Evolutionary conservation across 1,140 invertebrate genomes (phyloP).

Genomic region (Asobara japonica): DNA sequence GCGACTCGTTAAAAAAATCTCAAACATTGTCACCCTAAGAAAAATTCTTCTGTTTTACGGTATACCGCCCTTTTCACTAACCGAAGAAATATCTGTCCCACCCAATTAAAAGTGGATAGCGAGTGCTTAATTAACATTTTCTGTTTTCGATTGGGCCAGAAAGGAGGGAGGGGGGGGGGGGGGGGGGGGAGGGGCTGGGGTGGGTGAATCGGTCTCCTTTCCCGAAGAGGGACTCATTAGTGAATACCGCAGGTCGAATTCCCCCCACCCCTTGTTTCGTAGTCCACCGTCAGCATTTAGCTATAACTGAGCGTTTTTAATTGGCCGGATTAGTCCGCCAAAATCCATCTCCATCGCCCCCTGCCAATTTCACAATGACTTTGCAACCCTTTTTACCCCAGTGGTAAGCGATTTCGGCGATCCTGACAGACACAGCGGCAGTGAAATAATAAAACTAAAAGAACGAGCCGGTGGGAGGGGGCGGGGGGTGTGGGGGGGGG

Average conservation of each 20-base stretch:
- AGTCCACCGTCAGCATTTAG: slow-evolving; percentile 9
- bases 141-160: slow-evolving; percentile 32
- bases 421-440: slow-evolving; percentile 22
- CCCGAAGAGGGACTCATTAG: slow-evolving; percentile 59
- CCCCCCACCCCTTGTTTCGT: slow-evolving; percentile 39
- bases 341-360: slow-evolving; percentile 35
- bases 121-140: slow-evolving; percentile 65
- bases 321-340: slow-evolving; percentile 62
- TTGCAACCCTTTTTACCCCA: slow-evolving; percentile 4
- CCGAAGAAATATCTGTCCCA: background rate
- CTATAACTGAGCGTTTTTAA: slow-evolving; percentile 51
- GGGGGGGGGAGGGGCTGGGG: background rate
- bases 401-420: slow-evolving; percentile 28
- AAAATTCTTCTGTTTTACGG: background rate
- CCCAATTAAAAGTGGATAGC: slow-evolving; percentile 35
- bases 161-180: background rate
- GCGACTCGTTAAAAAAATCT: background rate
- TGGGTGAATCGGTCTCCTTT: slow-evolving; percentile 8
- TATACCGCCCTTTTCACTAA: background rate
- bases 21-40: background rate
- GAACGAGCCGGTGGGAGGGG: too few relatives aligned
- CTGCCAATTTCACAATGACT: too few relatives aligned
- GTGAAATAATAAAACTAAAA: slow-evolving; percentile 13
- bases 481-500: too few relatives aligned
- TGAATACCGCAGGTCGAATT: slow-evolving; percentile 59